phyloP scores from a whole-genome alignment of 1,140 invertebrate genomes.

The Dryas iulia region DNA sequence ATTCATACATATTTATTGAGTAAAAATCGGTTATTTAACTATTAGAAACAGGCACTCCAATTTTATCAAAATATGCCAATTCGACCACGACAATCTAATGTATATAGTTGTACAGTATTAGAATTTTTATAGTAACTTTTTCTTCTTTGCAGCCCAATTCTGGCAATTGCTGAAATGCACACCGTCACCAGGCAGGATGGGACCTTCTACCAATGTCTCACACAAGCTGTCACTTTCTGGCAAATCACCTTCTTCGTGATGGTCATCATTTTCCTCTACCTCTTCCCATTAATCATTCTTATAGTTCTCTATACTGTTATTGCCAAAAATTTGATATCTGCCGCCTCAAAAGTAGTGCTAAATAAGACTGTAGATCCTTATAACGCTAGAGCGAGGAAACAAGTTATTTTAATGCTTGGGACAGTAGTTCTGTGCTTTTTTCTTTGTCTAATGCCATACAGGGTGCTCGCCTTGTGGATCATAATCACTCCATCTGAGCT shows the following conservation, averaged over 20 bases:
- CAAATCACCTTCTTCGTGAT: constrained; percentile 87
- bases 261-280: constrained; percentile 87
- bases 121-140: constrained; percentile 37
- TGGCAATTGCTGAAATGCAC: constrained; percentile 83
- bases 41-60: too few species aligned
- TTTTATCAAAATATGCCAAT: too few species aligned
- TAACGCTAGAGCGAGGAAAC: constrained; percentile 83
- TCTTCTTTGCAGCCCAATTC: constrained; percentile 82
- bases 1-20: too few species aligned
- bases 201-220: constrained; percentile 83
- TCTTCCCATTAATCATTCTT: constrained; percentile 88
- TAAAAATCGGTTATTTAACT: too few species aligned
- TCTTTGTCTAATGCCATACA: constrained; percentile 91
- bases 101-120: not conserved
- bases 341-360: constrained; percentile 81
- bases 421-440: constrained; percentile 93
- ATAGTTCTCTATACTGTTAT: constrained; percentile 89
- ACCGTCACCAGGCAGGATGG: constrained; percentile 80
- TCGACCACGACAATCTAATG: not conserved
- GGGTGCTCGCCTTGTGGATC: constrained; percentile 90
- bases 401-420: constrained; percentile 90
- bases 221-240: constrained; percentile 84
- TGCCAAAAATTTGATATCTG: constrained; percentile 86
- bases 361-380: constrained; percentile 83
- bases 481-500: constrained; percentile 83